phyloP scores from a whole-genome alignment of 1,140 invertebrate genomes.

The Drosophila melanogaster region DNA sequence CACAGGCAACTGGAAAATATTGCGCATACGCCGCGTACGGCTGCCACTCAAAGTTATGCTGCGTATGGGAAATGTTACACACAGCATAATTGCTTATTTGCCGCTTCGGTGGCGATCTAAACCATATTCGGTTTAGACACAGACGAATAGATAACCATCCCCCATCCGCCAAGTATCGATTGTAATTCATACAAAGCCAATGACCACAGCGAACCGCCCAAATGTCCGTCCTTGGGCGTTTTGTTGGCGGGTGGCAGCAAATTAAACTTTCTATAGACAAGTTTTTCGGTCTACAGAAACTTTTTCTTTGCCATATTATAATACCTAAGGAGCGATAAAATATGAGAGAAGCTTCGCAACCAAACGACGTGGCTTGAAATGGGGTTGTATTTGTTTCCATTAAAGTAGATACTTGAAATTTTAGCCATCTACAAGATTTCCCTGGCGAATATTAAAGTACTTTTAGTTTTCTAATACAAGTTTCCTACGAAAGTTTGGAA shows the following conservation, averaged over 20 bases:
- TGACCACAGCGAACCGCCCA: slow-evolving; percentile 37
- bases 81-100: slow-evolving; percentile 73
- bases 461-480: neutral
- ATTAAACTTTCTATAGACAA: slow-evolving; percentile 37
- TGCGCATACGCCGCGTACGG: slow-evolving; percentile 57
- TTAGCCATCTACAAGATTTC: neutral
- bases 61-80: slow-evolving; percentile 10
- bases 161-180: slow-evolving; percentile 49
- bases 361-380: neutral
- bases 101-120: slow-evolving; percentile 56
- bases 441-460: neutral
- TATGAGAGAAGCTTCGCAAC: slow-evolving; percentile 7
- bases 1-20: slow-evolving; percentile 15
- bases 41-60: slow-evolving; percentile 36
- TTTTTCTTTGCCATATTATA: slow-evolving; percentile 20
- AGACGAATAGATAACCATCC: slow-evolving; percentile 25
- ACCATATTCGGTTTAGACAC: slow-evolving; percentile 22
- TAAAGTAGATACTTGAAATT: neutral
- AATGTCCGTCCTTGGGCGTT: slow-evolving; percentile 15
- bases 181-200: slow-evolving; percentile 52
- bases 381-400: neutral
- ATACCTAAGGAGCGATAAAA: slow-evolving; percentile 12
- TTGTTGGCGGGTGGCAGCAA: slow-evolving; percentile 6
- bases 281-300: slow-evolving; percentile 25
- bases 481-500: neutral